Conservation (phyloP, 2,113 vertebrate genomes). For the Erpornis zantholeuca region DNA sequence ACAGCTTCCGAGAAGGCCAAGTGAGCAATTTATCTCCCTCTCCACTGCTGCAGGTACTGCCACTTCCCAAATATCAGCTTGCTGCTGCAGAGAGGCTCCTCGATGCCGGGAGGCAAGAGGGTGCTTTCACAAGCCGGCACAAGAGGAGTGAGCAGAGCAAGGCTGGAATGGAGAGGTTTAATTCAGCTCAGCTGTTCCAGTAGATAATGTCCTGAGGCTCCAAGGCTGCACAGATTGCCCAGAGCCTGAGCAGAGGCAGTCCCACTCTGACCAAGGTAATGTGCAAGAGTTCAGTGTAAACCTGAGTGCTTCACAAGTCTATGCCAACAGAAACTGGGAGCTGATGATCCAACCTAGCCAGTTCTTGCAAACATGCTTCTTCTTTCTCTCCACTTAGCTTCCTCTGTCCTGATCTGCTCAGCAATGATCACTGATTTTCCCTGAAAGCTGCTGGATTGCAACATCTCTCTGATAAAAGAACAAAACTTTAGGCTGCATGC, state of each 20-base stretch:
- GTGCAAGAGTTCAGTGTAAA: neutral
- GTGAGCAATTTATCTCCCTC: neutral
- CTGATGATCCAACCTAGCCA: neutral
- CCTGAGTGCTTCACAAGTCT: neutral
- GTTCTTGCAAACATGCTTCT: neutral
- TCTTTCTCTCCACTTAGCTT: neutral
- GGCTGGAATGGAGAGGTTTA: neutral
- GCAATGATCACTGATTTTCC: neutral
- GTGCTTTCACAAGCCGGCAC: neutral
- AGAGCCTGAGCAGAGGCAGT: neutral
- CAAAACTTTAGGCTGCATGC: neutral
- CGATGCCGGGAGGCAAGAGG: accelerated
- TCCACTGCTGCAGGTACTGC: neutral
- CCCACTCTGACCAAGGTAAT: neutral
- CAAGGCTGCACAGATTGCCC: neutral
- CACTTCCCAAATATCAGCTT: neutral
- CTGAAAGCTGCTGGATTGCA: neutral
- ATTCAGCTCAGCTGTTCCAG: neutral
- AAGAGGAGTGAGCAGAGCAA: neutral
- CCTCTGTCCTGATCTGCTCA: neutral
- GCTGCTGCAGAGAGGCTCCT: neutral
- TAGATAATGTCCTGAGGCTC: neutral
- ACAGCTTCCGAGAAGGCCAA: neutral
- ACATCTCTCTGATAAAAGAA: neutral
- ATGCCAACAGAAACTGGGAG: neutral